Percentiles rank a stretch among this genome's conserved stretches.
phyloP scores from a whole-genome alignment of 1,140 invertebrate genomes.

The Phocides pigmalion region DNA sequence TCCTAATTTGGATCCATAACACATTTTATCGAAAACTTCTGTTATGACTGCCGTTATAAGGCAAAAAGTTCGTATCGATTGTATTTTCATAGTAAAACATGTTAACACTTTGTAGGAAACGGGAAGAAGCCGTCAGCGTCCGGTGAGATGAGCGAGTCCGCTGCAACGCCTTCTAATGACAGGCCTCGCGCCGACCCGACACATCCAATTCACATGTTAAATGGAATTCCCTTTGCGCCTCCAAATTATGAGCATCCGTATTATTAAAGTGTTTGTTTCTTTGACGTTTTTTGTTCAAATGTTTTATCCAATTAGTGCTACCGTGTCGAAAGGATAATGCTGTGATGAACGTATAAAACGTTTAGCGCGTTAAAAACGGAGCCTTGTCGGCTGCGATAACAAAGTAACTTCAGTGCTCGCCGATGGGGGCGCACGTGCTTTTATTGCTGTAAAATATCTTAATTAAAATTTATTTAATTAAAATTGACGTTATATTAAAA shows the following conservation, averaged over 20 bases:
- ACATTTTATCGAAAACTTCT: no score
- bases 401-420: constrained; percentile 24
- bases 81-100: background rate
- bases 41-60: no score
- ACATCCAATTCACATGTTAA: constrained; percentile 82
- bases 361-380: constrained; percentile 74
- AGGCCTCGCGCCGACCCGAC: constrained; percentile 66
- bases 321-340: constrained; percentile 83
- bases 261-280: constrained; percentile 82
- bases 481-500: constrained; percentile 14
- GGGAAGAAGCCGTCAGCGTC: background rate
- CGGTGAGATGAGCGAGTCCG: background rate
- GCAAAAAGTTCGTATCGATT: background rate
- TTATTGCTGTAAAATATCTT: constrained; percentile 28
- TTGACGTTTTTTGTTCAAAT: constrained; percentile 73
- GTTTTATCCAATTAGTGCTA: constrained; percentile 82
- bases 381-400: constrained; percentile 56
- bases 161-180: constrained; percentile 60
- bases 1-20: no score
- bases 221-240: constrained; percentile 79
- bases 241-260: constrained; percentile 71
- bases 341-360: constrained; percentile 75
- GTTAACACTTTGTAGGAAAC: background rate
- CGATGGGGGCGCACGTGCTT: constrained; percentile 13
- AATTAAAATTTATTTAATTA: constrained; percentile 29